Base-by-base conservation (phyloP, 2,888 invertebrate genomes). In the Syrista parreyssii region DNA sequence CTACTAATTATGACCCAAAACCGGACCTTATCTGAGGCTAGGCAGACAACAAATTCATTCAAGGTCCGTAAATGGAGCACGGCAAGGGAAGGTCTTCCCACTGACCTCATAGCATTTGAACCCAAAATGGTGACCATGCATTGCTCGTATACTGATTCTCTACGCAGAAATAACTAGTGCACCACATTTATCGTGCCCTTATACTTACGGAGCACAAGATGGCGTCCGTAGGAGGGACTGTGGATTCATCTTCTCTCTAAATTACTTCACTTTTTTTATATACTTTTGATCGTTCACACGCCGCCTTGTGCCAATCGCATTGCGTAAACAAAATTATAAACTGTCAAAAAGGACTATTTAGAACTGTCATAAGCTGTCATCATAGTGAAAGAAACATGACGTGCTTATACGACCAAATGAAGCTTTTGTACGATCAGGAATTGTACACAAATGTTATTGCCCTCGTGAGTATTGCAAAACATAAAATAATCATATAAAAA, bases 391-490 rank as follows among this genome's bases (percentile, higher is more conserved):
- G 77, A 82, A 93, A 91, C 91, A 94, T 94, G 93, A 93, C 93
- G 77, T 92, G 91, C 69, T 89, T 95, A 76, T 93, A 94, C 84
- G 94, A 95, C 77, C 95, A 96, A 88, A 92, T 96, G 9, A 94
- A 95, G 83, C 92, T 93, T 69, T 91, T 96, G 34, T 95, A 94
- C 87, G 95, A 96, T 79, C 94, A 95, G 84, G 94, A 95, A 84
- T 91, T 96, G 2, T 95, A 96, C 88, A 94, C 95, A 12, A 96
- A 96, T 91, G 94, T 96, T 30, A 93, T 95, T 75, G 92, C 94
- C 84, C 90, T 96, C 89, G 96, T 96, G 93, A 93, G 93, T 90
- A 79, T 74, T 55, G 74, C 78, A 35, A 55, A 55, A 72, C 73
- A 71, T 75, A 36, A 69, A 31, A 36, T 69, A 3, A 23, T 11